Base-by-base conservation (phyloP, 2,113 vertebrate species). In the Atrichornis clamosus region DNA sequence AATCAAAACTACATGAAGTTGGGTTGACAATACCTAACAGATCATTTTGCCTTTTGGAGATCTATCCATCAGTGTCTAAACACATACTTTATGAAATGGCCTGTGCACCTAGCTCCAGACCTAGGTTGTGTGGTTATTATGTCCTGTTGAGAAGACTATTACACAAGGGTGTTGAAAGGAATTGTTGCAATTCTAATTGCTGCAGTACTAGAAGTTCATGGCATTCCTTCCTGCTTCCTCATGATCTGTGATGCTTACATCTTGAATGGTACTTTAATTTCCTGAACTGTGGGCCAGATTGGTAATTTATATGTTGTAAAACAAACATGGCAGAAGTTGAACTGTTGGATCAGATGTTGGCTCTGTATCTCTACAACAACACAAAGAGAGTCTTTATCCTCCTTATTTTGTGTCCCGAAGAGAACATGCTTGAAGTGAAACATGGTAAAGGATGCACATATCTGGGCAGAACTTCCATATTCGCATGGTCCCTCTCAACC, bases 71-170 rank as follows among this genome's bases (percentile, higher is more conserved):
- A 44, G n/a, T 76, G 35, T 9, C 42, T 20, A 56, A 73, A 82
- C 6, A 18, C 10, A 0, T 24, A 10, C 62, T 75, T 79, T 17
- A 37, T 62, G n/a, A 10, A 47, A 7, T 1, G 1, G 9, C 37
- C 41, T 65, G 27, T 41, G n/a, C 33, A 15, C 8, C 0, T 11
- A 23, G 17, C 24, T 79, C 8, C 90, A 75, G 42, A 21, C 9
- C n/a, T 3, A 13, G 24, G 14, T 0, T n/a, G 22, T 8, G 47
- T 30, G 21, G 26, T 39, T 35, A 2, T 26, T 9, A 2, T 4
- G 6, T 10, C 30, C 37, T 39, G 15, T 6, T 58, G 47, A 56
- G 72, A 35, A n/a, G 26, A 20, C 24, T 27, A 6, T 37, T 12
- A 19, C 65, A 30, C 64, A 39, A 3, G 0, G 7, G 35, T 10